Evolutionary conservation across 2,113 vertebrate genomes (phyloP).

Genomic region (Antechinus stuartii): DNA sequence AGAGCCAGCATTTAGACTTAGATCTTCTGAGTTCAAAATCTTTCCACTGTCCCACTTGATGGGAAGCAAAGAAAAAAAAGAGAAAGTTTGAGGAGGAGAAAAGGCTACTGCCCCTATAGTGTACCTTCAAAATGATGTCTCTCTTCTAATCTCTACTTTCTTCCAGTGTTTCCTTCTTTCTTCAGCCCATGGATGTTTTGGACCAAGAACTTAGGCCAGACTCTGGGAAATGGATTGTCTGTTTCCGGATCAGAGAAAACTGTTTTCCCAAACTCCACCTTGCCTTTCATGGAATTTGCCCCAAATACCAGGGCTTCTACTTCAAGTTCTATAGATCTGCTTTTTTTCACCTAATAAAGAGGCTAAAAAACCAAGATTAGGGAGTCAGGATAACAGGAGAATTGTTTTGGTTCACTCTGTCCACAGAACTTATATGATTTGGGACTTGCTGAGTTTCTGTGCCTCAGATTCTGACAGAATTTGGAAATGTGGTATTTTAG

Average conservation of each 20-base stretch:
- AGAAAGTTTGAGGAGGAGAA: not conserved
- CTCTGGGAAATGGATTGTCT: not conserved
- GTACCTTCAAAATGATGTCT: not conserved
- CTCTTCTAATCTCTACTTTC: not conserved
- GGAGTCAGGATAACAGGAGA: not conserved
- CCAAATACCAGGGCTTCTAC: not conserved
- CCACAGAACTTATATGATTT: not conserved
- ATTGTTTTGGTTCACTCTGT: not conserved
- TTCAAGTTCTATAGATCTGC: not conserved
- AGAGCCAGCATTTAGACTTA: not conserved
- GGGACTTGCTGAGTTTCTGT: not conserved
- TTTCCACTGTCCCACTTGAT: not conserved
- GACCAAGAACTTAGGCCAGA: not conserved
- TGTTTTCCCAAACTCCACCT: not conserved
- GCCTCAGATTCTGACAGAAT: not conserved
- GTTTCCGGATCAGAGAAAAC: not conserved
- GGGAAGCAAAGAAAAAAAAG: not conserved
- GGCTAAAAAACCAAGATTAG: too few relatives aligned
- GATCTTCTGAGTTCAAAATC: not conserved
- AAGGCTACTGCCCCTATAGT: not conserved
- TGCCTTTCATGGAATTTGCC: not conserved
- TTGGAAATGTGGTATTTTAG: not conserved
- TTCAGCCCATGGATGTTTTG: not conserved
- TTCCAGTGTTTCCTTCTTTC: not conserved
- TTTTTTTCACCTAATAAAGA: not conserved